A percentile compares a stretch with the other conserved stretches of the same genome.
phyloP scores from a whole-genome alignment of 2,113 vertebrate species.

The Manacus vitellinus region DNA sequence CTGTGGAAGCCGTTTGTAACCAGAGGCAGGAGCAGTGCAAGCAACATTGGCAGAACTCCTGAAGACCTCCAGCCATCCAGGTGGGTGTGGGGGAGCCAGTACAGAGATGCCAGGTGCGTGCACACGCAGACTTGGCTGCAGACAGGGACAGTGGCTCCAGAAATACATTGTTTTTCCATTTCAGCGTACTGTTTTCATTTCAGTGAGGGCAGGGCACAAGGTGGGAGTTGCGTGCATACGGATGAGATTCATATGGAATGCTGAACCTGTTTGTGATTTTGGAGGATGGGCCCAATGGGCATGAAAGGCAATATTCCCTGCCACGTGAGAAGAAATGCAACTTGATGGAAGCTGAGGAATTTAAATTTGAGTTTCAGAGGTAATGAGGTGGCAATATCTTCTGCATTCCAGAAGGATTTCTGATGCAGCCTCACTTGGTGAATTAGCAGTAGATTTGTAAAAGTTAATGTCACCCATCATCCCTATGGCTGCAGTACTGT shows the following conservation, averaged over 20 bases:
- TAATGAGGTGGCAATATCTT: not conserved
- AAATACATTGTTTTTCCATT: not conserved
- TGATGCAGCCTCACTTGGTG: not conserved
- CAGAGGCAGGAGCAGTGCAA: not conserved
- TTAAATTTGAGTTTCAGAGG: not conserved
- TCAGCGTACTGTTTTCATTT: accelerated
- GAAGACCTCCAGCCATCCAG: not conserved
- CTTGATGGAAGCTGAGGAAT: not conserved
- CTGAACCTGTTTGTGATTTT: not conserved
- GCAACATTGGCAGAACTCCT: not conserved
- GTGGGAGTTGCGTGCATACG: accelerated
- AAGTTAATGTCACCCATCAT: not conserved
- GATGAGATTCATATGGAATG: not conserved
- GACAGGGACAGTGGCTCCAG: not conserved
- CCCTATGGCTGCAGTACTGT: not conserved
- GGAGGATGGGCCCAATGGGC: not conserved
- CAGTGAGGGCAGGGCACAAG: not conserved
- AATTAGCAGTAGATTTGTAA: not conserved
- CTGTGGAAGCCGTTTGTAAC: not conserved
- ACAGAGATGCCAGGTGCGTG: accelerated
- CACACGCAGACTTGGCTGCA: not conserved
- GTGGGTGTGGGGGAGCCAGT: not conserved
- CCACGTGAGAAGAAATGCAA: not conserved
- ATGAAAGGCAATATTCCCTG: not conserved
- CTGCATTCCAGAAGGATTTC: not conserved